These are phyloP conservation scores for Stenchaetothrips biformis DNA, from an alignment of 2,888 invertebrate species.

Conservation along the genomic window DNA sequence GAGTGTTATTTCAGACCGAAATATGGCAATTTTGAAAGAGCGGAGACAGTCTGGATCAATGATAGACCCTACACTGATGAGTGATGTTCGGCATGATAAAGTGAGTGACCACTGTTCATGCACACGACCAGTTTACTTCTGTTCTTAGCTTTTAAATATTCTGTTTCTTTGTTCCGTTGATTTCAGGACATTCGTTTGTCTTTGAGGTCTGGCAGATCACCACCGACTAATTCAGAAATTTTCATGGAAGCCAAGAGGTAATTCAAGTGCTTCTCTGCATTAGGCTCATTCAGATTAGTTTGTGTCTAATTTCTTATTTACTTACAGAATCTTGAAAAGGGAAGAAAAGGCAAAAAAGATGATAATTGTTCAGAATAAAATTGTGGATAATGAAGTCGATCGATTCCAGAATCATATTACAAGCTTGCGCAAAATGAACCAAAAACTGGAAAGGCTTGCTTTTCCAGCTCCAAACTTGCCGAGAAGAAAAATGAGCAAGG, in stretches of 20 bases:
- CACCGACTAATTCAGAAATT: not conserved
- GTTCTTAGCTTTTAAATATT: not conserved
- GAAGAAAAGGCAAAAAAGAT: not conserved
- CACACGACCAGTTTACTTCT: not conserved
- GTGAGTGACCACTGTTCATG: not conserved
- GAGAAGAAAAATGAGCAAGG: not conserved
- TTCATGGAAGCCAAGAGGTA: conserved; percentile 2
- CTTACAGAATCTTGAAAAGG: not conserved
- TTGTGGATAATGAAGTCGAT: not conserved
- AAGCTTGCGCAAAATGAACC: conserved; percentile 1
- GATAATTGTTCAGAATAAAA: not conserved
- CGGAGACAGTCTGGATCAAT: not conserved
- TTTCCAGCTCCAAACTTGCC: not conserved
- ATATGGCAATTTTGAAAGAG: not conserved
- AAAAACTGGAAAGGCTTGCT: conserved; percentile 1
- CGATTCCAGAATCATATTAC: not conserved
- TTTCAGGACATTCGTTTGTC: not conserved
- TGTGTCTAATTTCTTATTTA: not conserved
- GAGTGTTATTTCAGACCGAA: not conserved
- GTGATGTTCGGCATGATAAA: not conserved
- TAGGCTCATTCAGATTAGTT: not conserved
- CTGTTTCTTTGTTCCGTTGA: not conserved
- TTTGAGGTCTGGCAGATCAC: not conserved
- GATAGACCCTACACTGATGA: not conserved
- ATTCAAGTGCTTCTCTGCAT: not conserved